Percentiles rank a stretch among this genome's conserved stretches.
These are phyloP conservation scores for Apotomis turbidana DNA, from an alignment of 2,888 invertebrate species.

Conservation along the genomic window DNA sequence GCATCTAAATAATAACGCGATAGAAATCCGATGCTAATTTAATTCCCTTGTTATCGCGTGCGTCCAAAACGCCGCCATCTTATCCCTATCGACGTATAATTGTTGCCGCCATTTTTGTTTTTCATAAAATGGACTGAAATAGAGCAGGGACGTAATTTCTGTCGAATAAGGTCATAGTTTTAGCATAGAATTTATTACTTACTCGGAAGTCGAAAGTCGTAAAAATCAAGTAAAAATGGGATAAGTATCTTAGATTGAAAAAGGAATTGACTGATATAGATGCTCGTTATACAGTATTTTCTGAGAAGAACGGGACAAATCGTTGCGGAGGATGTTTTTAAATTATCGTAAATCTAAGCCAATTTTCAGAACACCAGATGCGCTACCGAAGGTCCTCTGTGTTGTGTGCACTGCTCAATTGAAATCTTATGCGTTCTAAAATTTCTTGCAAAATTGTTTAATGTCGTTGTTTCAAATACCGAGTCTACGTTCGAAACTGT, in stretches of 20 bases:
- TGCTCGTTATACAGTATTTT: no score
- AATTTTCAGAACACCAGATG: no score
- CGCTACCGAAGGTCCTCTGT: no score
- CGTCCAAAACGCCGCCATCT: slow-evolving; percentile 40
- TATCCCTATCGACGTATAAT: slow-evolving; percentile 37
- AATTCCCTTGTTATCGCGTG: slow-evolving; percentile 35
- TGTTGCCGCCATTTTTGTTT: slow-evolving; percentile 38
- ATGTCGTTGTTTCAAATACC: neutral
- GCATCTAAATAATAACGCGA: slow-evolving; percentile 15
- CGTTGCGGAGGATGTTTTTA: no score
- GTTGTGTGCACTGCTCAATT: no score
- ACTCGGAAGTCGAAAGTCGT: neutral
- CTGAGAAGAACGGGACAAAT: no score
- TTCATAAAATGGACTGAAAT: slow-evolving; percentile 25
- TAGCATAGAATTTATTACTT: neutral
- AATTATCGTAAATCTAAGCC: no score
- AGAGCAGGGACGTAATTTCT: slow-evolving; percentile 12
- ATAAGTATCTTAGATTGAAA: neutral
- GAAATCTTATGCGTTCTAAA: no score
- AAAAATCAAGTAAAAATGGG: neutral
- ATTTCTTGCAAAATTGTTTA: no score
- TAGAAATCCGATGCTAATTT: slow-evolving; percentile 37
- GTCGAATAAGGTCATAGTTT: neutral
- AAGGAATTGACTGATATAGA: neutral
- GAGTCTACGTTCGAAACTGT: slow-evolving; percentile 5